Base-by-base conservation (phyloP, 2,888 invertebrate genomes). In the Athalia rosae region DNA sequence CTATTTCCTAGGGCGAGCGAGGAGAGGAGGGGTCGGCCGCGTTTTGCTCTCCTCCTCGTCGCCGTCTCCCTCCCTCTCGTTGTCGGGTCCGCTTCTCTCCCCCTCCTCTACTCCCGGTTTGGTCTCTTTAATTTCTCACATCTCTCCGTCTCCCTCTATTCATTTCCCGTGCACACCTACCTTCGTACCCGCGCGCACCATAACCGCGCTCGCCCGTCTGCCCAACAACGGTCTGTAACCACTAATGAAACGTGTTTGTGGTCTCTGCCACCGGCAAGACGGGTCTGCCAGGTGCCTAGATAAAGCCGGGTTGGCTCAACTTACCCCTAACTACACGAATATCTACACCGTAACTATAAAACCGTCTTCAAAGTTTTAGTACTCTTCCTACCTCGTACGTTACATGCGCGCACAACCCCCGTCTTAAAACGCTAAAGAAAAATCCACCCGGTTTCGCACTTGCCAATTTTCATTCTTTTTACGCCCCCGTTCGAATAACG, bases 171-270 rank as follows among this genome's bases (percentile, higher is more conserved):
- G 74, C 13, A 15, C 45, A 48, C 4, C 56, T 61, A 61, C 48
- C 59, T 61, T n/a, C 15, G 15, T 61, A 61, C 6, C 8, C 4
- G 8, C n/a, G 13, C n/a, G 13, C 13, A 0, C 15, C 4, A 13
- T 15, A 5, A 28, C 28, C 28, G 28, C 28, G 28, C 28, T 28
- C 28, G 28, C 28, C 45, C 15, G 62, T 74, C 77, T 63, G 77
- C 47, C 47, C 47, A 80, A 81, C 80, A 79, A 74, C 74, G 48
- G 77, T 78, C 78, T 77, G 78, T 79, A 81, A 79, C 83, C 80
- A 79, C 83, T 80, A 81, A 82, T 81, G 83, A 80, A 82, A 82
- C 83, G 76, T 71, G 74, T 77, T 63, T 74, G 61, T 47, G 74
- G 74, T 74, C 47, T 61, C 58, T 9, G 48, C 74, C 74, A 74